Percentiles rank a stretch among this genome's conserved stretches.
Conservation (phyloP, 35 echinoderm and acorn worm species). For the Hemicentrotus pulcherrimus region DNA sequence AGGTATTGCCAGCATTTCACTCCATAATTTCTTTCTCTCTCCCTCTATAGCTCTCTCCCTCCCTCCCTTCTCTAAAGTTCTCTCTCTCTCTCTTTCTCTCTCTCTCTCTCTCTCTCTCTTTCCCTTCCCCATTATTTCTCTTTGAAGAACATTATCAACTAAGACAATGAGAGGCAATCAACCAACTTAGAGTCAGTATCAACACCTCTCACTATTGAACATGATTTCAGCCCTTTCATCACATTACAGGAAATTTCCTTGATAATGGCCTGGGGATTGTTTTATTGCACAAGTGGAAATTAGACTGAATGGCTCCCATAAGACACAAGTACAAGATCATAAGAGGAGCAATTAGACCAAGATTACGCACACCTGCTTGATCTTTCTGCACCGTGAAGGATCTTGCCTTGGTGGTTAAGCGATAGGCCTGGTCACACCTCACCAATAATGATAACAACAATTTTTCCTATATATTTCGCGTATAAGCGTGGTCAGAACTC, state of each 20-base stretch:
- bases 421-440: no score
- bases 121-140: not conserved
- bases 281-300: not conserved
- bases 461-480: no score
- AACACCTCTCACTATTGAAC: not conserved
- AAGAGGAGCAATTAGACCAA: not conserved
- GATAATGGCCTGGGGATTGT: not conserved
- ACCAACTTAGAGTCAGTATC: not conserved
- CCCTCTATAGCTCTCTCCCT: not conserved
- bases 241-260: not conserved
- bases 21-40: not conserved
- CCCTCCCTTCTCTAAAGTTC: not conserved
- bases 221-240: not conserved
- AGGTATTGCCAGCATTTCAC: not conserved
- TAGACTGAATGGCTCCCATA: not conserved
- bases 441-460: no score
- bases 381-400: not conserved
- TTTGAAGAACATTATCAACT: not conserved
- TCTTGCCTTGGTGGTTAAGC: not conserved
- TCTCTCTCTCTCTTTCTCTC: not conserved
- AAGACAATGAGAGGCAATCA: not conserved
- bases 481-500: no score
- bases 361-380: not conserved
- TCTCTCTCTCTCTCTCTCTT: not conserved
- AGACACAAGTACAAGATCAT: not conserved